Evolutionary conservation across 2,797 vertebrate species (phyloP).

Genomic region (Oreortyx pictus): DNA sequence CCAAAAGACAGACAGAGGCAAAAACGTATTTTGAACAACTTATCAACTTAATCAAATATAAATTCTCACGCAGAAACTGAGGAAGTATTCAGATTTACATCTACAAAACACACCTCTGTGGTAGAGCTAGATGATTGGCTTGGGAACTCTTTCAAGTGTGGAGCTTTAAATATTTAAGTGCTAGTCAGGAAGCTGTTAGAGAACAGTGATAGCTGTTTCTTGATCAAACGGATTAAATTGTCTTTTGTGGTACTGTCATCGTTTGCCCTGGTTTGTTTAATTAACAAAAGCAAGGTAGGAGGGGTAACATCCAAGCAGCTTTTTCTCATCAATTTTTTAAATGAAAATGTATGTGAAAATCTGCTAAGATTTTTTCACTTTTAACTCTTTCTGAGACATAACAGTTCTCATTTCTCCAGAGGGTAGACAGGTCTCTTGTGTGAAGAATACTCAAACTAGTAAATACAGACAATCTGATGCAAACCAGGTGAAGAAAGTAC

Average conservation of each 20-base stretch:
- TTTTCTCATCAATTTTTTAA: neutral
- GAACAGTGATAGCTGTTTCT: neutral
- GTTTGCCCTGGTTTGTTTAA: neutral
- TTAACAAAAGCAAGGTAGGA: neutral
- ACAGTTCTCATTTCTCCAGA: neutral
- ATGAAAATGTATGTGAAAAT: neutral
- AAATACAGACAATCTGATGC: neutral
- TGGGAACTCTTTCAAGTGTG: neutral
- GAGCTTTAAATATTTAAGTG: neutral
- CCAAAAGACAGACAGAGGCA: neutral
- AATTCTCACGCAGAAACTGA: neutral
- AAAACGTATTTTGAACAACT: neutral
- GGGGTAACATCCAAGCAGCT: neutral
- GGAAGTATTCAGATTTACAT: neutral
- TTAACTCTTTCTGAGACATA: constrained; percentile 5
- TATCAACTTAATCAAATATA: neutral
- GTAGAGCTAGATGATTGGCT: neutral
- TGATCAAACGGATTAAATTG: neutral
- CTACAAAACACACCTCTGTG: neutral
- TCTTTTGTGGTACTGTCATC: neutral
- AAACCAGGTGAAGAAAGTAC: constrained; percentile 17
- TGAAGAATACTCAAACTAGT: neutral
- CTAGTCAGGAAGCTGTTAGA: neutral
- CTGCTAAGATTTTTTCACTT: neutral
- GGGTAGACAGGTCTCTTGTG: neutral